Conservation (phyloP, 37 sponge, comb jelly and placozoan species). For the Bolinopsis microptera region DNA sequence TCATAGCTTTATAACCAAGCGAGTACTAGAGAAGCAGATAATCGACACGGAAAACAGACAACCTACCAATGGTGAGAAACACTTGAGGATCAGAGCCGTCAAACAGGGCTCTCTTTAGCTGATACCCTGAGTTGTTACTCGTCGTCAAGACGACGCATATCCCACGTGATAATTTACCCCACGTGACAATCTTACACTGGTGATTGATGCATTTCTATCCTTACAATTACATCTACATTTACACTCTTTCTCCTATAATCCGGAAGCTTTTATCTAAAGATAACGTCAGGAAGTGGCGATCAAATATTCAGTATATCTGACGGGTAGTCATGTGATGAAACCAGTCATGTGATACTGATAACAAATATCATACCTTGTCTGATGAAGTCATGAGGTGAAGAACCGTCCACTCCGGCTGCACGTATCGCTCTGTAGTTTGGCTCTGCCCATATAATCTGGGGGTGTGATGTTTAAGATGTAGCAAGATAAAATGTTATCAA, state of each 20-base stretch:
- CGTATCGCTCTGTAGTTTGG: slow-evolving; percentile 5
- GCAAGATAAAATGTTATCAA: background rate
- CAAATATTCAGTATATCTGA: too few relatives aligned
- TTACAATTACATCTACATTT: too few relatives aligned
- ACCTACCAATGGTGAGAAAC: background rate
- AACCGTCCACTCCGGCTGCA: background rate
- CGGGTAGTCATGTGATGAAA: too few relatives aligned
- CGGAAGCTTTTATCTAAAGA: too few relatives aligned
- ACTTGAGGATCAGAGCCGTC: background rate
- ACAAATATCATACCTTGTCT: slow-evolving; percentile 18
- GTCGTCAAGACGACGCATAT: background rate
- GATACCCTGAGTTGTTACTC: background rate
- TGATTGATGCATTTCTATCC: too few relatives aligned
- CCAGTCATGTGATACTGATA: too few relatives aligned
- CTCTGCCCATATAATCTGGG: slow-evolving; percentile 28
- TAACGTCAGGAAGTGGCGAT: too few relatives aligned
- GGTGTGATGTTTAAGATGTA: background rate
- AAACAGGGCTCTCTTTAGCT: background rate
- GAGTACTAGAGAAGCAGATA: too few relatives aligned
- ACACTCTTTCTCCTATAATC: too few relatives aligned
- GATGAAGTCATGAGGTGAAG: background rate
- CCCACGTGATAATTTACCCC: too few relatives aligned
- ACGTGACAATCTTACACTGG: too few relatives aligned
- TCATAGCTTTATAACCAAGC: too few relatives aligned
- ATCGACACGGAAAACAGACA: background rate